Evolutionary conservation across 2,113 vertebrate species (phyloP).

Genomic region (Erinaceus europaeus): DNA sequence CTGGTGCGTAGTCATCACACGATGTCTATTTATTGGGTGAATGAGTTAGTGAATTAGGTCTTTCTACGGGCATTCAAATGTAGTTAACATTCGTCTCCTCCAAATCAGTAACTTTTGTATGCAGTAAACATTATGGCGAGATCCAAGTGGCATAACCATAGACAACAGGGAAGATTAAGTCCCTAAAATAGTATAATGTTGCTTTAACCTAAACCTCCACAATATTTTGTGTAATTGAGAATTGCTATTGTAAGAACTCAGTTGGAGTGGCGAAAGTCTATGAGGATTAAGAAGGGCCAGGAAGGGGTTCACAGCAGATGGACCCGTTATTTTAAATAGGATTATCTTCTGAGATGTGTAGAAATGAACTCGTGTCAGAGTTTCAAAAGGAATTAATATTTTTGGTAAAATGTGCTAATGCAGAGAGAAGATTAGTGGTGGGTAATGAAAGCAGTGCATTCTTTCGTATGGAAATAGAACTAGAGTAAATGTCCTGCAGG

Average conservation of each 20-base stretch:
- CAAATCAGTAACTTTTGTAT: conserved; percentile 72
- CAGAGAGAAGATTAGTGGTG: conserved; percentile 80
- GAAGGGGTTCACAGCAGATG: conserved; percentile 77
- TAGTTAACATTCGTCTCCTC: conserved; percentile 30
- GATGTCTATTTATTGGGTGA: background rate
- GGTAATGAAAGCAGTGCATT: conserved; percentile 66
- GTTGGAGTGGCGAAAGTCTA: conserved; percentile 74
- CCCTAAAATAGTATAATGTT: conserved; percentile 75
- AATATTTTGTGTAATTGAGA: conserved; percentile 81
- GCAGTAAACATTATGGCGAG: conserved; percentile 58
- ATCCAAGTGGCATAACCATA: conserved; percentile 62
- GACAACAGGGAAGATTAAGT: conserved; percentile 75
- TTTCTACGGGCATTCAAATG: conserved; percentile 68
- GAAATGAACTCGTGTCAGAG: conserved; percentile 81
- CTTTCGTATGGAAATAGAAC: conserved; percentile 81
- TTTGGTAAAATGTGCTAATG: conserved; percentile 81
- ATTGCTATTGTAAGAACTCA: conserved; percentile 69
- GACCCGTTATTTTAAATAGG: conserved; percentile 77
- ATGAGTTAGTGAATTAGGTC: conserved; percentile 24
- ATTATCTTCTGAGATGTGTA: conserved; percentile 81
- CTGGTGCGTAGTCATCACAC: background rate
- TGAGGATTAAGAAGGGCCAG: conserved; percentile 77
- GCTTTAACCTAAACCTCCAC: conserved; percentile 76
- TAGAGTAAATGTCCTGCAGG: conserved; percentile 83
- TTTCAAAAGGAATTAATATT: conserved; percentile 83